phyloP scores from a whole-genome alignment of 53 echinoderm and acorn worm genomes.

The Holothuria leucospilota region DNA sequence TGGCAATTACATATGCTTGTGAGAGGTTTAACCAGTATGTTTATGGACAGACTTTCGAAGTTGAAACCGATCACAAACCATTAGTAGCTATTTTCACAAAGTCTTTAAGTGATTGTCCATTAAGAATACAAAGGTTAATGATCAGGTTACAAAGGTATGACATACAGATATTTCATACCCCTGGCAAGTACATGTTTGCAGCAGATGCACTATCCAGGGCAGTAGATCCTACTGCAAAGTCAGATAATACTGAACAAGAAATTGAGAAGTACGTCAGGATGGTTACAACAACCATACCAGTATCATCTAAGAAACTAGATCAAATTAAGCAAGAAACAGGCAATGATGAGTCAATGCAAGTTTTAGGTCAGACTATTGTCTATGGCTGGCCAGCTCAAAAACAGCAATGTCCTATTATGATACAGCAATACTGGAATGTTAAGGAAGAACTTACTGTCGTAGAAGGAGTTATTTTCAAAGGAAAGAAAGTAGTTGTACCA shows the following conservation, averaged over 20 bases:
- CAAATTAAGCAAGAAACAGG: background rate
- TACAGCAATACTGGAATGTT: conserved; percentile 7
- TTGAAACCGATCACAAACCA: conserved; percentile 62
- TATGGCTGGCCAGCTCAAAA: background rate
- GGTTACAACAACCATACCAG: background rate
- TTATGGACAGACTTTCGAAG: conserved; percentile 45
- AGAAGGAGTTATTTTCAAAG: conserved; percentile 6
- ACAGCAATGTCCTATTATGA: background rate
- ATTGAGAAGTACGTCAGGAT: too few relatives aligned
- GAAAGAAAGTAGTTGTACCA: conserved; percentile 36
- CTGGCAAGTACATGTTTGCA: conserved; percentile 39
- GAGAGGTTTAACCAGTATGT: conserved; percentile 65
- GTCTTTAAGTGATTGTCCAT: conserved; percentile 36
- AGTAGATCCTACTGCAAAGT: background rate
- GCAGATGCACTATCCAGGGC: conserved; percentile 35
- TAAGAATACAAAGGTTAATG: conserved; percentile 47
- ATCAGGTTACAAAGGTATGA: conserved; percentile 57
- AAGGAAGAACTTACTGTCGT: conserved; percentile 14
- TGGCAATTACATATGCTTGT: conserved; percentile 45
- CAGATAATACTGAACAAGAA: too few relatives aligned
- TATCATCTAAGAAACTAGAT: background rate
- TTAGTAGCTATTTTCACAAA: conserved; percentile 28
- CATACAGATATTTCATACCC: conserved; percentile 34
- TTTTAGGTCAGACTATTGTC: background rate
- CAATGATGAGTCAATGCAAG: conserved; percentile 2